Base-by-base conservation (phyloP, 2,888 invertebrate genomes). In the Sycophila texana region DNA sequence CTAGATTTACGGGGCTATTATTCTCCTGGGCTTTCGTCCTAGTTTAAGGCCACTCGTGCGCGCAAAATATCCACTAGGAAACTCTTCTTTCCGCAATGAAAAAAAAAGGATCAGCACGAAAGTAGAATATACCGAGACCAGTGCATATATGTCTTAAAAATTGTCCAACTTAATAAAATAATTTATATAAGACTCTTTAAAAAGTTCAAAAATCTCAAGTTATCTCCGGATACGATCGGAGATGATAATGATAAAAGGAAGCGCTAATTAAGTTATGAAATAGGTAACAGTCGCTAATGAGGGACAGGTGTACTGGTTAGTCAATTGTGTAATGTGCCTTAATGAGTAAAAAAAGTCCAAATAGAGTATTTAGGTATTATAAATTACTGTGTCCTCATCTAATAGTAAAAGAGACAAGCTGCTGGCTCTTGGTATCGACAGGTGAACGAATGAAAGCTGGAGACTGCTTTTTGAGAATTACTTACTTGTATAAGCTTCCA, bases 1-100 rank as follows among this genome's bases (percentile, higher is more conserved):
- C 71, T 30, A 60, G 53, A 77, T 77, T 77, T 77, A 77, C 77
- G 77, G 57, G 66, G 72, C 77, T 77, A 77, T 77, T 77, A 77
- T 77, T 77, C 72, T 77, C 58, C 49, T 22, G 65, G 66, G 39
- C 60, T 53, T 22, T 61, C 60, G 16, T 26, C 66, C 53, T 77
- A 71, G 70, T 77, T 76, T 77, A 73, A 77, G 66, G 58, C 77
- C 77, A 72, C 65, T 77, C 51, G 66, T 55, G 65, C 67, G 53
- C 57, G 57, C 49, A 51, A 22, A 77, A 77, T 72, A 77, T 77
- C 66, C 66, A 72, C 53, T 49, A 57, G 49, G 30, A 57, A 65
- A 71, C 58, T 49, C 58, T 61, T 65, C 39, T 26, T 58, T 53
- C 18, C 53, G 51, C 22, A 39, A 10, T 58, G 61, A 26, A 51